Base-by-base conservation (phyloP, 2,888 invertebrate genomes). In the Noctua pronuba region DNA sequence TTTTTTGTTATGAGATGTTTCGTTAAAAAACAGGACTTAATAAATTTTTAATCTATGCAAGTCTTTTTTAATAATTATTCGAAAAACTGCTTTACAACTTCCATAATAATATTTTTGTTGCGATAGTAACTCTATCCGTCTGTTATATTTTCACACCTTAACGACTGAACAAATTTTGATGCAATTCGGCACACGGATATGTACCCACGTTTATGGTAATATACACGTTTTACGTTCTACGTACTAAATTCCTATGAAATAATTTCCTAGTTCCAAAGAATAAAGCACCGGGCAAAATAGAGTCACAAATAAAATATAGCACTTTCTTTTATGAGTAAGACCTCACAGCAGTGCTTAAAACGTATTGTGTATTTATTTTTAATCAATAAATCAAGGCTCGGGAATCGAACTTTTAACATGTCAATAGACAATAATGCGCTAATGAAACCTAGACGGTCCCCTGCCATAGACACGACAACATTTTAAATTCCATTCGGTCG, bases 401-500 rank as follows among this genome's bases (percentile, higher is more conserved):
- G 10, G 7, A 11, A 8, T 38, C 18, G 18, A 38, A 18, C 6
- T 35, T 16, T 31, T 46, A 66, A n/a, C 21, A 21, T 16, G 13
- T 18, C 79, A 41, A 70, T 11, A 35, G 38, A 75, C 62, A 65
- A 69, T 28, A 62, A 49, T 55, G 6, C 0, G 21, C 6, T 0
- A 65, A 10, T 68, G 68, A 78, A 74, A 55, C 80, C 83, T 86
- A 2, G 21, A 44, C 64, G 16, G 4, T 8, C 16, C 18, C 10
- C 8, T 11, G 11, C 46, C 80, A 87, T 49, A 86, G 55, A 74
- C 71, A 46, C 41, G n/a, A 49, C n/a, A 31, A 55, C 24, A 46
- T 78, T 73, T 73, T 44, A 18, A 83, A 79, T 68, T 71, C n/a
- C 5, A 74, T 58, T 86, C 35, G 11, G 8, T 41, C 67, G 18